Evolutionary conservation across 2,113 vertebrate genomes (phyloP).

Genomic region (Spilogale gracilis): DNA sequence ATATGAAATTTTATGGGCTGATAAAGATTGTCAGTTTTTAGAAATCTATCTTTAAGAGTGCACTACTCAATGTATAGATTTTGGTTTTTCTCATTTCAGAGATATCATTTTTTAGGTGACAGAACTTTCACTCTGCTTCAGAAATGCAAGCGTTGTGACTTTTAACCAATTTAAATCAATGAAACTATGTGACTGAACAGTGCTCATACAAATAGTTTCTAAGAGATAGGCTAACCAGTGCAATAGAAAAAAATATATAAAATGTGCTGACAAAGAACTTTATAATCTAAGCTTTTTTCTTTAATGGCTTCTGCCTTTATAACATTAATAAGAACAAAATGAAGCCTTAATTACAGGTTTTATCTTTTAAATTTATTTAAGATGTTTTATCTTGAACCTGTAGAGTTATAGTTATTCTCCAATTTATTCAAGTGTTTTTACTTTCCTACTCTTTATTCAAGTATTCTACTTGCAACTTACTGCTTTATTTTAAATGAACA

Average conservation of each 20-base stretch:
- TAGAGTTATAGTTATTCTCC: not conserved
- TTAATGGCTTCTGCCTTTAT: not conserved
- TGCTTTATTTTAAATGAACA: slow-evolving; percentile 31
- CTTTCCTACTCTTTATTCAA: not conserved
- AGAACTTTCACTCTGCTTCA: not conserved
- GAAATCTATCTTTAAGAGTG: not conserved
- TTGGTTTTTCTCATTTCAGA: slow-evolving; percentile 51
- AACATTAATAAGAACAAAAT: not conserved
- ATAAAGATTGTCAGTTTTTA: not conserved
- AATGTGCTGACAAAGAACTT: not conserved
- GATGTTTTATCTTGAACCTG: slow-evolving; percentile 20
- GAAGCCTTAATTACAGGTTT: not conserved
- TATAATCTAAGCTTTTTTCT: not conserved
- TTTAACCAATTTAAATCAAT: slow-evolving; percentile 53
- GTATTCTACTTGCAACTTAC: not conserved
- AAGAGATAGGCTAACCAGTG: not conserved
- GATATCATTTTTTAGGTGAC: slow-evolving; percentile 1
- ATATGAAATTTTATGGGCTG: not conserved
- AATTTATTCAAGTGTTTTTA: not conserved
- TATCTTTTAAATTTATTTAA: slow-evolving; percentile 38
- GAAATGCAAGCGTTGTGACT: not conserved
- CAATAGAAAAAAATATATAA: slow-evolving; percentile 39
- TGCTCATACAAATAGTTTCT: not conserved
- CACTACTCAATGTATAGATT: not conserved
- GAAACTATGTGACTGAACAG: not conserved